A percentile compares a stretch with the other conserved stretches of the same genome.
phyloP scores from a whole-genome alignment of 2,888 invertebrate species.

The Drosophila yooni region DNA sequence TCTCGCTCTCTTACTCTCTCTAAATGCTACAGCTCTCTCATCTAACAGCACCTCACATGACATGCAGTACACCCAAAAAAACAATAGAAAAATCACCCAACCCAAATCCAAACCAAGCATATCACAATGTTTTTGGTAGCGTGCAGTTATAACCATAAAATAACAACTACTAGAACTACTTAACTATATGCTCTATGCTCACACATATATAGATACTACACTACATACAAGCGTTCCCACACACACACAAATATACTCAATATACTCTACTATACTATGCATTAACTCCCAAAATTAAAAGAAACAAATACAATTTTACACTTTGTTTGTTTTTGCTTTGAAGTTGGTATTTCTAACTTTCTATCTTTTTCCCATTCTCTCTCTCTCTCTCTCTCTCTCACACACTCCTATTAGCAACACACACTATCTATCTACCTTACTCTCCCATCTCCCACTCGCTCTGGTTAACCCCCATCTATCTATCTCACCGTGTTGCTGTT shows the following conservation, averaged over 20 bases:
- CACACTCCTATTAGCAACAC: not conserved
- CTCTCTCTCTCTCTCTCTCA: conserved; percentile 10
- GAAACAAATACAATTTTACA: conserved; percentile 32
- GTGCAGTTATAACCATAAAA: conserved; percentile 35
- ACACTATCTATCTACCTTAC: not conserved
- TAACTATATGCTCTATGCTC: conserved; percentile 47
- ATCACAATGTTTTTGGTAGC: conserved; percentile 40
- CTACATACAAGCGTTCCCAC: conserved; percentile 18
- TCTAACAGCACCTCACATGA: conserved; percentile 44
- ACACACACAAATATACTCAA: conserved; percentile 19
- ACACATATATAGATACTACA: conserved; percentile 29
- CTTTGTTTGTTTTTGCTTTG: conserved; percentile 55
- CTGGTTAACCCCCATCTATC: conserved; percentile 18
- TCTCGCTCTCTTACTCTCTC: not conserved
- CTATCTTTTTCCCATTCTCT: conserved; percentile 9
- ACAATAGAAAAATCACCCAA: not conserved
- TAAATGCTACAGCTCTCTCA: conserved; percentile 15
- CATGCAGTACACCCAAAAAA: conserved; percentile 38
- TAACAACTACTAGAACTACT: conserved; percentile 33
- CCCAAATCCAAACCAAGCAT: conserved; percentile 24
- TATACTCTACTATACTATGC: conserved; percentile 20
- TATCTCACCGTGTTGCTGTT: conserved; percentile 46
- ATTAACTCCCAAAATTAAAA: conserved; percentile 24
- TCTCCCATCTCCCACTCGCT: not conserved
- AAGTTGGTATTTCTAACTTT: conserved; percentile 42